Percentiles rank a stretch among this genome's conserved stretches.
Evolutionary conservation across 2,113 vertebrate species (phyloP).

Genomic region (Callaeas wilsoni): DNA sequence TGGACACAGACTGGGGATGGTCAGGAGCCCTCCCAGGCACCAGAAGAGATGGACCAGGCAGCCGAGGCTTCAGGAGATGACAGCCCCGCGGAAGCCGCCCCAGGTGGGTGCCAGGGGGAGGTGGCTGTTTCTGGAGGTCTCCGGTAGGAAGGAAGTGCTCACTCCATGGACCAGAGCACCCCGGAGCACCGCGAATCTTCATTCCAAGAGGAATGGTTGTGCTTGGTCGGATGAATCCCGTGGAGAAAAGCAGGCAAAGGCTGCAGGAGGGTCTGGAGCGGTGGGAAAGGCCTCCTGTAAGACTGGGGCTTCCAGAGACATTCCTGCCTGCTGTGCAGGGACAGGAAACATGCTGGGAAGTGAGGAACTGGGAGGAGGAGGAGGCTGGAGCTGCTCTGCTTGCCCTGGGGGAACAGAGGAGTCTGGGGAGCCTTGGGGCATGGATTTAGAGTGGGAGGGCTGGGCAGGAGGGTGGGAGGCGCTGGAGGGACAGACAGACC

Average conservation of each 20-base stretch:
- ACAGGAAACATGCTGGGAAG: background rate
- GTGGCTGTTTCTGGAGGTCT: background rate
- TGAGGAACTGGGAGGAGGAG: background rate
- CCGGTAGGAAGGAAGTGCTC: background rate
- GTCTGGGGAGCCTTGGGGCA: background rate
- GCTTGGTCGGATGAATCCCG: too few species aligned
- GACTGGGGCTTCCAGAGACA: background rate
- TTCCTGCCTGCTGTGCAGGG: background rate
- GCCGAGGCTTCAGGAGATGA: background rate
- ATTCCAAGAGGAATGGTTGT: background rate
- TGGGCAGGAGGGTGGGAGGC: background rate
- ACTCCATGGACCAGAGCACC: background rate
- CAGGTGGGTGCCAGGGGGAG: background rate
- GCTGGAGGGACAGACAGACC: background rate
- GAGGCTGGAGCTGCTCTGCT: background rate
- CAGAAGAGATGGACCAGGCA: background rate
- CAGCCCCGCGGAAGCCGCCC: background rate
- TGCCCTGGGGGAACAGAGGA: background rate
- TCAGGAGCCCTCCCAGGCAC: background rate
- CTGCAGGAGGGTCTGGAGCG: background rate
- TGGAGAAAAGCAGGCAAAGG: background rate
- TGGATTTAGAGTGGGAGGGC: background rate
- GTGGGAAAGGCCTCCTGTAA: background rate
- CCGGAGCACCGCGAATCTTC: background rate
- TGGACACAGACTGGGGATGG: fast-evolving